These are phyloP conservation scores for Micrastur ruficollis DNA, from an alignment of 2,797 vertebrate genomes.

Conservation along the genomic window DNA sequence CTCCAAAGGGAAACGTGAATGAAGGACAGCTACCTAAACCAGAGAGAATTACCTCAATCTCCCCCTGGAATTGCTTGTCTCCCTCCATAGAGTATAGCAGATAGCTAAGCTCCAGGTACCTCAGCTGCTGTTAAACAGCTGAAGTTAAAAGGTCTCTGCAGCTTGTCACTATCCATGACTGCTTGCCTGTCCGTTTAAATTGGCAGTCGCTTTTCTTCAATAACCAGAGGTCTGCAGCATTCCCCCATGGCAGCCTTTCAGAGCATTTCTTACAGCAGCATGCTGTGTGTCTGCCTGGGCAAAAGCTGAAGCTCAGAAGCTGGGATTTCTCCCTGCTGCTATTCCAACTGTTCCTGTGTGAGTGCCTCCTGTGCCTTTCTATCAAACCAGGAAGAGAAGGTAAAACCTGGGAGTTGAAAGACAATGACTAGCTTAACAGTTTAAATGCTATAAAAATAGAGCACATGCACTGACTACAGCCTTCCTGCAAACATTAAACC, in stretches of 20 bases:
- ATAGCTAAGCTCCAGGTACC: background rate
- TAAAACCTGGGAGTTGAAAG: background rate
- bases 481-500: background rate
- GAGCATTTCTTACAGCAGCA: background rate
- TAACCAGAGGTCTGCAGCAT: background rate
- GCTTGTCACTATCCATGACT: background rate
- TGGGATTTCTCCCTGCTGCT: background rate
- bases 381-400: background rate
- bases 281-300: background rate
- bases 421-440: background rate
- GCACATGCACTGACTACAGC: background rate
- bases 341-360: background rate
- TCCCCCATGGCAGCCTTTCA: background rate
- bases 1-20: background rate
- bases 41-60: background rate
- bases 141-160: background rate
- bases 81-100: background rate
- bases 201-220: background rate
- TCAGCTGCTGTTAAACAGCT: background rate
- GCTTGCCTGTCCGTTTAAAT: background rate
- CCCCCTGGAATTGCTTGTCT: background rate
- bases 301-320: background rate
- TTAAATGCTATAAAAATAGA: background rate
- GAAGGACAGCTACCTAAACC: background rate
- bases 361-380: background rate